These are phyloP conservation scores for Otis tarda DNA, from an alignment of 2,113 vertebrate genomes.

Conservation along the genomic window DNA sequence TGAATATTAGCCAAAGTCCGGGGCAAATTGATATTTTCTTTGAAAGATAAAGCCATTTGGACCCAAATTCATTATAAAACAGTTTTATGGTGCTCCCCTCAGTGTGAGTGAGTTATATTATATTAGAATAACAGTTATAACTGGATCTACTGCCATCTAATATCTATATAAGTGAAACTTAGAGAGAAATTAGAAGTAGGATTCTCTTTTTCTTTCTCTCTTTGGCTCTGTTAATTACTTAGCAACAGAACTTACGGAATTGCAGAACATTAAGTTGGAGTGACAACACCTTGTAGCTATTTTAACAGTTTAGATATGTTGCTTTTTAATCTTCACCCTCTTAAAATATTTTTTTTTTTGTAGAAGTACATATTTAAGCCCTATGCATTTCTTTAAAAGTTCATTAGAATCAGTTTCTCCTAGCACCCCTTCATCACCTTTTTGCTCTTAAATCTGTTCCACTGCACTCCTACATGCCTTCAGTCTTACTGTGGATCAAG, in stretches of 20 bases:
- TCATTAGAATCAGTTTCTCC: not conserved
- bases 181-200: not conserved
- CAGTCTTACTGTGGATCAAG: not conserved
- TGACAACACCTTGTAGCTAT: not conserved
- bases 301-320: not conserved
- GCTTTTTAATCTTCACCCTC: not conserved
- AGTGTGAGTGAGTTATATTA: not conserved
- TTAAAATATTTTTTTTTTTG: not conserved
- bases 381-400: not conserved
- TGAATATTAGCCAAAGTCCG: not conserved
- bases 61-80: not conserved
- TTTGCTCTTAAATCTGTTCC: not conserved
- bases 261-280: not conserved
- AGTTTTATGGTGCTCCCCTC: not conserved
- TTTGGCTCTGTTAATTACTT: conserved; percentile 24
- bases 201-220: not conserved
- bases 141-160: not conserved
- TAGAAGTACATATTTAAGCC: not conserved
- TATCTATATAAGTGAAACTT: not conserved
- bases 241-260: not conserved
- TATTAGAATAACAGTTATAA: not conserved
- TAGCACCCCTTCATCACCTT: not conserved
- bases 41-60: not conserved
- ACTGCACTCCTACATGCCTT: not conserved
- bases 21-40: not conserved